Conservation (phyloP, 1,140 invertebrate species). For the Mya arenaria region DNA sequence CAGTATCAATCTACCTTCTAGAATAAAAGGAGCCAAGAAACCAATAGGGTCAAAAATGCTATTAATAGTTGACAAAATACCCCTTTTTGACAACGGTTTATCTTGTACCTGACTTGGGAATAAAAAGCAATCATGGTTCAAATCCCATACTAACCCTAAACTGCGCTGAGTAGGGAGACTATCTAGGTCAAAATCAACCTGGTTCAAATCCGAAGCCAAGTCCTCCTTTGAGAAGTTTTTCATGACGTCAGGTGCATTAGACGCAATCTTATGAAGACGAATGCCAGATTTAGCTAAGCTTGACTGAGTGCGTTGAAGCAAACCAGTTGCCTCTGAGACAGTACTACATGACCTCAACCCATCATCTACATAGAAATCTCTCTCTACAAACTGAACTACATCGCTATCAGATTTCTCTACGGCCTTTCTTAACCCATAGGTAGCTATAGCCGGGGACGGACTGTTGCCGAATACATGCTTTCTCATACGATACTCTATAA, state of each 20-base stretch:
- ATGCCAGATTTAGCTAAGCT: constrained; percentile 23
- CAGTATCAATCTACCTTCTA: constrained; percentile 60
- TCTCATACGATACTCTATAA: constrained; percentile 53
- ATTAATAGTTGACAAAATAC: constrained; percentile 46
- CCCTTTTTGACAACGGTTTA: constrained; percentile 50
- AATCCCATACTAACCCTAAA: constrained; percentile 56
- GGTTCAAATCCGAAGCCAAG: constrained; percentile 52
- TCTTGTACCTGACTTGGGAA: constrained; percentile 25
- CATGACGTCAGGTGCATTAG: constrained; percentile 54
- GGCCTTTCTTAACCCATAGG: constrained; percentile 21
- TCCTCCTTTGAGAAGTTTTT: constrained; percentile 51
- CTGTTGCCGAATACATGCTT: constrained; percentile 55
- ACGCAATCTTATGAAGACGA: constrained; percentile 53
- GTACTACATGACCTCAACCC: constrained; percentile 5
- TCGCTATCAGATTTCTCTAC: constrained; percentile 20
- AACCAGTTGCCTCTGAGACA: constrained; percentile 9
- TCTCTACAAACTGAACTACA: constrained; percentile 47
- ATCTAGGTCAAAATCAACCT: constrained; percentile 50
- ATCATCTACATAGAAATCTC: constrained; percentile 58
- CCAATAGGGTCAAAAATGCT: constrained; percentile 56
- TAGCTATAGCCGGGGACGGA: constrained; percentile 54
- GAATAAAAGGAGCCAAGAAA: constrained; percentile 50
- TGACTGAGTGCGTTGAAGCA: constrained; percentile 48
- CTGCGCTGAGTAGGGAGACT: constrained; percentile 46
- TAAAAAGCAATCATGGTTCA: constrained; percentile 57